These are phyloP conservation scores for Platycheirus albimanus DNA, from an alignment of 2,888 invertebrate species.

Conservation along the genomic window DNA sequence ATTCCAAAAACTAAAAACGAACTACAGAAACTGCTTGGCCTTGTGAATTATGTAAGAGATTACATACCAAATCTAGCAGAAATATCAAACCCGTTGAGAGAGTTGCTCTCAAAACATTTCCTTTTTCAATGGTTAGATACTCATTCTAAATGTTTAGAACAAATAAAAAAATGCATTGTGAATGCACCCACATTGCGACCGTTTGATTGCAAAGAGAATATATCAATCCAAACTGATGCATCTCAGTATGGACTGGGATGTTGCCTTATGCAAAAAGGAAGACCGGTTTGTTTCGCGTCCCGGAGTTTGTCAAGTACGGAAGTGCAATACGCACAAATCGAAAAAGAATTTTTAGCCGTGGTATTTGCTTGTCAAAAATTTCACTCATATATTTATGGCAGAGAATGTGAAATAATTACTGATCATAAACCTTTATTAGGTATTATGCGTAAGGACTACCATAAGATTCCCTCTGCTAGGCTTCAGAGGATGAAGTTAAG, in stretches of 20 bases:
- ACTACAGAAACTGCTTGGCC: no score
- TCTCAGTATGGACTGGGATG: slow-evolving; percentile 1
- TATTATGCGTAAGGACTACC: slow-evolving; percentile 19
- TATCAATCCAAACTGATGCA: slow-evolving; percentile 15
- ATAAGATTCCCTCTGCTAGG: slow-evolving; percentile 32
- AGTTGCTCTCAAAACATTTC: background rate
- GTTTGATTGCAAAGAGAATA: slow-evolving; percentile 38
- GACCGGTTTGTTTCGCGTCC: slow-evolving; percentile 73
- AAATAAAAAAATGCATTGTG: background rate
- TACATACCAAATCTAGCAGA: no score
- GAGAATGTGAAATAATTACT: slow-evolving; percentile 2
- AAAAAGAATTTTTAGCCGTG: slow-evolving; percentile 70
- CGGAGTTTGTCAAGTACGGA: slow-evolving; percentile 75
- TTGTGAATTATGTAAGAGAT: no score
- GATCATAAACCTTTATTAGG: background rate
- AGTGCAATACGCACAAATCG: slow-evolving; percentile 64
- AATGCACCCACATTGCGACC: slow-evolving; percentile 59
- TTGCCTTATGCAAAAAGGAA: slow-evolving; percentile 40
- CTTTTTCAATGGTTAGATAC: background rate
- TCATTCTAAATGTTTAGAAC: background rate
- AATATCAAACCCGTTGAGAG: no score
- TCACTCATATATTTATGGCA: slow-evolving; percentile 26
- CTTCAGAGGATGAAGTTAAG: slow-evolving; percentile 49
- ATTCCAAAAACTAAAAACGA: no score
- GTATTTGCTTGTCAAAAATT: slow-evolving; percentile 34